phyloP scores from a whole-genome alignment of 2,797 vertebrate species.

The Lepilemur ruficaudatus region DNA sequence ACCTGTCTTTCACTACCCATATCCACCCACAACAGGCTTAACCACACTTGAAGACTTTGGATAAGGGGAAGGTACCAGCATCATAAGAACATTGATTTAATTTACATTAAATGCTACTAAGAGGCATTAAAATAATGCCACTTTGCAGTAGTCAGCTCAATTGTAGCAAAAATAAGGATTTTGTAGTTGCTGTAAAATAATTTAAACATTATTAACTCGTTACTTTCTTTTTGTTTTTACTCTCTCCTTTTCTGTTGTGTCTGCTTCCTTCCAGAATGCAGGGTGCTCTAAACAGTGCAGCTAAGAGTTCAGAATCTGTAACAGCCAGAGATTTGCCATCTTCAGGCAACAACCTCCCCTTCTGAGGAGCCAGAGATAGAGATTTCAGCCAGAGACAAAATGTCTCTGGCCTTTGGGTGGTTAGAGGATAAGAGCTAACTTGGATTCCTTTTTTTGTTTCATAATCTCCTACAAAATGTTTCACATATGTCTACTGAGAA shows the following conservation, averaged over 20 bases:
- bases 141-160: not conserved
- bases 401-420: constrained; percentile 24
- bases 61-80: constrained; percentile 63
- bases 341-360: constrained; percentile 73
- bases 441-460: constrained; percentile 70
- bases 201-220: constrained; percentile 46
- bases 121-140: not conserved
- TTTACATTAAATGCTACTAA: not conserved
- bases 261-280: constrained; percentile 63
- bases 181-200: not conserved
- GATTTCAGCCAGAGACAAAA: constrained; percentile 58
- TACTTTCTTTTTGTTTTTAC: constrained; percentile 52
- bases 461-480: constrained; percentile 69
- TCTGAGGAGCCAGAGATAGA: constrained; percentile 55
- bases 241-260: constrained; percentile 61
- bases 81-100: constrained; percentile 53
- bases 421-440: constrained; percentile 58
- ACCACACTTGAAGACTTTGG: constrained; percentile 72
- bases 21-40: constrained; percentile 72
- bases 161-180: not conserved
- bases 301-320: constrained; percentile 73
- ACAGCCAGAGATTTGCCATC: constrained; percentile 71
- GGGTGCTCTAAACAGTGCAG: not conserved
- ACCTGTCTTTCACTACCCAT: constrained; percentile 60
- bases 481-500: constrained; percentile 69